Percentiles rank a stretch among this genome's conserved stretches.
These are phyloP conservation scores for Cepaea nemoralis DNA, from an alignment of 1,140 invertebrate species.

Conservation along the genomic window DNA sequence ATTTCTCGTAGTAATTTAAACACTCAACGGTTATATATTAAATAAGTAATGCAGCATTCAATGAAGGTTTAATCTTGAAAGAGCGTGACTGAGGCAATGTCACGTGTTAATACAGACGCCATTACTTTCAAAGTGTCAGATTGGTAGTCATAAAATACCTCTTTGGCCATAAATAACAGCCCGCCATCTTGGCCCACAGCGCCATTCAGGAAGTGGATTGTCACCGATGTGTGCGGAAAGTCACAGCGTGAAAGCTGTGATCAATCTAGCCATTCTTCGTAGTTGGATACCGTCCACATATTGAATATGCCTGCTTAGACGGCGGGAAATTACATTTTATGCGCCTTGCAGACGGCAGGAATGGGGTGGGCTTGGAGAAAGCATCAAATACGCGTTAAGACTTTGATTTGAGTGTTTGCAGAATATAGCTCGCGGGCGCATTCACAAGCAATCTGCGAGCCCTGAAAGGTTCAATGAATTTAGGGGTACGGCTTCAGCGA, in stretches of 20 bases:
- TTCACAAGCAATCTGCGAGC: background rate
- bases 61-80: too few relatives aligned
- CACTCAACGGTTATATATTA: too few relatives aligned
- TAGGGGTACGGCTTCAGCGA: background rate
- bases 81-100: too few relatives aligned
- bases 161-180: background rate
- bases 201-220: background rate
- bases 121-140: background rate
- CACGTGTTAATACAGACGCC: background rate
- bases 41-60: too few relatives aligned
- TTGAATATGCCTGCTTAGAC: slow-evolving; percentile 14
- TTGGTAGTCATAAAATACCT: background rate
- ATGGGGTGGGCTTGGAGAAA: background rate
- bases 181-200: background rate
- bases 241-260: background rate
- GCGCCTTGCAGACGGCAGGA: background rate
- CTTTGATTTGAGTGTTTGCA: slow-evolving; percentile 13
- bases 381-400: slow-evolving; percentile 4
- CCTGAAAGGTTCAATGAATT: background rate
- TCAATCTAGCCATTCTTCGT: slow-evolving; percentile 9
- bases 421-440: slow-evolving; percentile 2
- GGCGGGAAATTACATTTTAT: slow-evolving; percentile 11
- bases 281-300: background rate
- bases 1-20: too few relatives aligned
- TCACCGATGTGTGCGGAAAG: background rate